Evolutionary conservation across 2,113 vertebrate genomes (phyloP).

Genomic region (rat (Rattus norvegicus)): DNA sequence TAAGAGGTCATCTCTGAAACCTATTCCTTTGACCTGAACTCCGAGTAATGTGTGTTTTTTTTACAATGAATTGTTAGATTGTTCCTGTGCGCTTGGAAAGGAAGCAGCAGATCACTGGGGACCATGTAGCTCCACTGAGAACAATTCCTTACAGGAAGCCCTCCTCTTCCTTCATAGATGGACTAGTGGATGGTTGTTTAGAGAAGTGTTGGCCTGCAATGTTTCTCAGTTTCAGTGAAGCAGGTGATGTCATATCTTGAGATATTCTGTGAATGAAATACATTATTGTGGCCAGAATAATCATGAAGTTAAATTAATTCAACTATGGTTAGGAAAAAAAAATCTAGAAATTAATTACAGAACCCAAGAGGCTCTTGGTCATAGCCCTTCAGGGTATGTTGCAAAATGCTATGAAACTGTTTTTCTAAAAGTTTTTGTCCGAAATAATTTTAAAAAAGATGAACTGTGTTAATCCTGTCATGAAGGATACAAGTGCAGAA

Average conservation of each 20-base stretch:
- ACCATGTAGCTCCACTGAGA: background rate
- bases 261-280: background rate
- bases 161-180: background rate
- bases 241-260: background rate
- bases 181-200: background rate
- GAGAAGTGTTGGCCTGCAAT: background rate
- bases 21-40: background rate
- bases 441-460: background rate
- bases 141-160: background rate
- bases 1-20: slow-evolving; percentile 1
- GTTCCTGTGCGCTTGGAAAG: background rate
- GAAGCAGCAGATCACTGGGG: background rate
- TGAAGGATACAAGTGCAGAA: background rate
- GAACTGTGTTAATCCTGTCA: background rate
- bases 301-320: slow-evolving; percentile 24
- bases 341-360: slow-evolving; percentile 25
- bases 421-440: background rate
- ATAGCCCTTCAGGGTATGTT: background rate
- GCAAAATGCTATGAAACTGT: slow-evolving; percentile 27
- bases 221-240: background rate
- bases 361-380: background rate
- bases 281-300: background rate
- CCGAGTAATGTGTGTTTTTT: background rate
- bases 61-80: background rate
- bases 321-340: background rate